Conservation (phyloP, 1,140 invertebrate genomes). For the Ceratitis capitata region DNA sequence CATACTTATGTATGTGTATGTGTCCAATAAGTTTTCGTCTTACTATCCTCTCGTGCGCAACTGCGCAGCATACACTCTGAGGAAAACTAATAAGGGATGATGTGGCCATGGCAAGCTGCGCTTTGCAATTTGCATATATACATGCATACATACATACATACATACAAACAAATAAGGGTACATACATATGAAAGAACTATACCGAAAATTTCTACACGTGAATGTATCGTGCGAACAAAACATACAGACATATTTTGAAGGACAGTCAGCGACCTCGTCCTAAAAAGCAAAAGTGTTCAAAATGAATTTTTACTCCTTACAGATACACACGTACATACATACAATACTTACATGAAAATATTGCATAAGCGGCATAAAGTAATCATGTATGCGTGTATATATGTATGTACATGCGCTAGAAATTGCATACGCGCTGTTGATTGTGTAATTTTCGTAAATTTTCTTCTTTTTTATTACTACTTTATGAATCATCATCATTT, state of each 20-base stretch:
- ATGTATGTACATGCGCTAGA: neutral
- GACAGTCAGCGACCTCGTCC: slow-evolving; percentile 63
- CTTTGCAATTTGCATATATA: slow-evolving; percentile 42
- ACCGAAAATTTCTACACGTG: neutral
- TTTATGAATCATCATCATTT: too few relatives aligned
- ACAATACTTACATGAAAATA: neutral
- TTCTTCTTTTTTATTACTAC: neutral
- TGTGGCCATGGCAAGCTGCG: slow-evolving; percentile 45
- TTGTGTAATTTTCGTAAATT: neutral
- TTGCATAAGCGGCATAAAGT: neutral
- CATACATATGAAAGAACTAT: too few relatives aligned
- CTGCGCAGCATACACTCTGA: neutral
- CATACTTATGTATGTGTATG: neutral
- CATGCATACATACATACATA: neutral
- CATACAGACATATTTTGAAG: slow-evolving; percentile 47
- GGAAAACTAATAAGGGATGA: slow-evolving; percentile 11
- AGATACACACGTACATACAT: neutral
- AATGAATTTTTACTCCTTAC: neutral
- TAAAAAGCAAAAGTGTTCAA: slow-evolving; percentile 53
- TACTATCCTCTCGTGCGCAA: neutral
- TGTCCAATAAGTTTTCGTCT: neutral
- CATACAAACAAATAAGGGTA: neutral
- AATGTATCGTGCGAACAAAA: neutral
- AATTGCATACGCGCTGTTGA: too few relatives aligned
- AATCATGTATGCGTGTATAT: neutral